Evolutionary conservation across 2,888 invertebrate species (phyloP), one percentile per base, ranked within the genome.

Genomic region (Magallana nippona): DNA sequence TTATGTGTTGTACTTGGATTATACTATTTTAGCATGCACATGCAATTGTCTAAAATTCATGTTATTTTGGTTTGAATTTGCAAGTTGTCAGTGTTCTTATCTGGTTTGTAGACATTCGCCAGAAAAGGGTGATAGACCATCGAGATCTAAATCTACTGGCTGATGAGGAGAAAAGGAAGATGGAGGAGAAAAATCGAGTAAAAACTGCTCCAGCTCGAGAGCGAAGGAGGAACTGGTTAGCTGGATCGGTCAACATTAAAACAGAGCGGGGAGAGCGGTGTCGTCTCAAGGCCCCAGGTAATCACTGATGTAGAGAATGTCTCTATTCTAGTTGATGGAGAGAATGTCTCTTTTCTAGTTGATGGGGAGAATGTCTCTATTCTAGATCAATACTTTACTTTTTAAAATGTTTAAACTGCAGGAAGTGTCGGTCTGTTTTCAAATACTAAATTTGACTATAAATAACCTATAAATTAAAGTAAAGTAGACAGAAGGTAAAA

Each of bases 251-350:
- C 11, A 91, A 93, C 82, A 89, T 94, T n/a, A 92, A 91, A 84
- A 93, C 93, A 8, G 90, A 90, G 8, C 84, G 89, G 56, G 94
- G 94, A 44, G 89, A 91, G 44, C 92, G 91, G 80, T 88, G 90
- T 27, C 91, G 89, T 84, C 77, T 93, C 8, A 92, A 90, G 85
- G 92, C 93, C 19, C 94, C 94, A 86, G 93, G 94, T 93, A 83
- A 27, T 55, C 15, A 58, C 44, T 44, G 44, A 8, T 44, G 44
- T 44, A 44, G 8, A 44, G 5, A 32, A 44, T 27, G 27, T 27
- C 27, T 27, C 2, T 1, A 27, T 27, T 27, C 27, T 27, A 27
- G 27, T 27, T 27, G 27, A 27, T 27, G 27, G 27, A 27, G 27
- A 27, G 27, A 44, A 44, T 8, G 8, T 44, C 44, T 44, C 44